A percentile compares a stretch with the other conserved stretches of the same genome.
Evolutionary conservation across 2,888 invertebrate genomes (phyloP).

Genomic region (Stramonita haemastoma): DNA sequence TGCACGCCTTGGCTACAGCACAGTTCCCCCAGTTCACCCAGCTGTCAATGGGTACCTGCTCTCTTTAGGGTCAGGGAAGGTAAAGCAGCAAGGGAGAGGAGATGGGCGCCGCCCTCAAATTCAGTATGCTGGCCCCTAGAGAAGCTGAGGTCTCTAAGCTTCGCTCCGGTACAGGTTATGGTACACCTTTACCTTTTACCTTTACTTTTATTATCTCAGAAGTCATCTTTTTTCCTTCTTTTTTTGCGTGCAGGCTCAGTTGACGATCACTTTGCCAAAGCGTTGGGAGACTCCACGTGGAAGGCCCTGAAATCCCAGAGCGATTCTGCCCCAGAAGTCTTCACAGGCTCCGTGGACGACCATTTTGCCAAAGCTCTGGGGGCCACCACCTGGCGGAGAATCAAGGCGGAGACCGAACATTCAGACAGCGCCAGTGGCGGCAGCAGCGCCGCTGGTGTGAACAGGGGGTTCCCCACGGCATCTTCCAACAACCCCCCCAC

Average conservation of each 20-base stretch:
- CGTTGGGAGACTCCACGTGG: constrained; percentile 88
- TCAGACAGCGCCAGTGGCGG: constrained; percentile 1
- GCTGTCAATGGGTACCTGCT: no score
- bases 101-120: no score
- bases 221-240: no score
- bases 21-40: no score
- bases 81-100: no score
- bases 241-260: constrained; percentile 81
- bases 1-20: no score
- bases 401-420: constrained; percentile 70
- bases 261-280: constrained; percentile 95
- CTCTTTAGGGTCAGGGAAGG: no score
- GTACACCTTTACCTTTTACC: no score
- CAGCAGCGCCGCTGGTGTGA: background rate
- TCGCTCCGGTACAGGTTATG: no score
- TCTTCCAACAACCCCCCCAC: background rate
- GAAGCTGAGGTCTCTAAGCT: no score
- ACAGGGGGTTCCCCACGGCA: background rate
- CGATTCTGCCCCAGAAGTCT: constrained; percentile 56
- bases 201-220: no score
- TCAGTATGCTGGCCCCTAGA: no score
- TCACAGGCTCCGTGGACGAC: constrained; percentile 84
- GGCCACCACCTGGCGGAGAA: constrained; percentile 82
- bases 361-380: constrained; percentile 94
- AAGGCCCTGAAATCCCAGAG: constrained; percentile 70